Conservation (phyloP, 2,113 vertebrate species). For the Hipposideros armiger region DNA sequence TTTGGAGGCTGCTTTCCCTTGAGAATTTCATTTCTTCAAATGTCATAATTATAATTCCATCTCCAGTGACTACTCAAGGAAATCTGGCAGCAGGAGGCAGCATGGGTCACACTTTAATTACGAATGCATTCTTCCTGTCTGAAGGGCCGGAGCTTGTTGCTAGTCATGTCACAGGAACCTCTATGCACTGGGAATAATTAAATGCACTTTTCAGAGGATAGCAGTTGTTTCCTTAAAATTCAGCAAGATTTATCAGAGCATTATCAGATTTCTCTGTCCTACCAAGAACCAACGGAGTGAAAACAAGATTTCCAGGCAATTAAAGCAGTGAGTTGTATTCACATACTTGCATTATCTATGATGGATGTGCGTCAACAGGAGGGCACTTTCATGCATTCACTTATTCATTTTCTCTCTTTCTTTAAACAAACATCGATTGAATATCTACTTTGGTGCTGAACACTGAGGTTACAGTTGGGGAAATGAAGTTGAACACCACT, state of each 20-base stretch:
- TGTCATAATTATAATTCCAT: conserved; percentile 86
- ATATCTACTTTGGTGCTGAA: not conserved
- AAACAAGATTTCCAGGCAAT: conserved; percentile 72
- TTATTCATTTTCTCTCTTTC: conserved; percentile 52
- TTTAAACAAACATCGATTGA: conserved; percentile 43
- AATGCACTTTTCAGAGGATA: conserved; percentile 49
- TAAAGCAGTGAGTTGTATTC: conserved; percentile 60
- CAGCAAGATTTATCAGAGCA: conserved; percentile 70
- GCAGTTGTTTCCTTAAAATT: conserved; percentile 70
- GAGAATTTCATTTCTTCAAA: conserved; percentile 83
- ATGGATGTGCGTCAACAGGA: conserved; percentile 4
- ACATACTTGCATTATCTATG: not conserved
- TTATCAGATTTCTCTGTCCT: conserved; percentile 52
- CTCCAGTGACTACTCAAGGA: conserved; percentile 79
- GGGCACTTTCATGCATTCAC: not conserved
- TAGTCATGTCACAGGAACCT: conserved; percentile 71
- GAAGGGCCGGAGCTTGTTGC: conserved; percentile 67
- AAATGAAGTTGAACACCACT: not conserved
- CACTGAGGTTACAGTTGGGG: not conserved
- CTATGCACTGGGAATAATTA: conserved; percentile 73
- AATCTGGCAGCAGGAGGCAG: conserved; percentile 76
- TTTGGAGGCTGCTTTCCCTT: conserved; percentile 75
- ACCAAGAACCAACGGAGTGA: conserved; percentile 16
- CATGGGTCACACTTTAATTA: conserved; percentile 83
- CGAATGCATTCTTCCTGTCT: conserved; percentile 31